Evolutionary conservation across 2,888 invertebrate species (phyloP), one percentile per base, ranked within the genome.

Genomic region (Steinernema carpocapsae): DNA sequence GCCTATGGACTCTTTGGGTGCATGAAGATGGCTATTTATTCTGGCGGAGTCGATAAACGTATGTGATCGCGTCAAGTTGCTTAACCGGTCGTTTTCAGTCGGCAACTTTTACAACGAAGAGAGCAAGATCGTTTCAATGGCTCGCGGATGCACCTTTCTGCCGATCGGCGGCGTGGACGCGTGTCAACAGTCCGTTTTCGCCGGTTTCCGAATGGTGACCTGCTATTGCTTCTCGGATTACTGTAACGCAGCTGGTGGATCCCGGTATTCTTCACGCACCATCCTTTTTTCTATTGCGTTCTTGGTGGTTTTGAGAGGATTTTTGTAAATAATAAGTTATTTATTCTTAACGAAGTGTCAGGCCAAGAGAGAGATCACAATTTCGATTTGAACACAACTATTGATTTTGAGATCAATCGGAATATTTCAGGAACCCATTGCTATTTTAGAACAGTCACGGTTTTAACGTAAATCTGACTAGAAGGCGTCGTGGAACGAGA

Each of bases 201-300:
- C 85, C 22, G 86, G 86, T 10, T 76, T 78, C 22, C 76, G 86
- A 42, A 77, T 86, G 59, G 76, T 84, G 76, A 82, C 79, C 19
- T 83, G 83, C 73, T 84, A 83, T 70, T 85, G 85, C 74, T 85
- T 84, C 75, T 82, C 80, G 64, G 85, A 85, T 71, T 85, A 81
- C 76, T 85, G 85, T 74, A 85, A 85, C 74, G 71, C 74, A 3
- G 19, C 7, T 17, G 37, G 1, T 74, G 26, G 24, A n/a, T 37
- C 37, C 10, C 45, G 0, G 42, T 0, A 32, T 43, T 4, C 24
- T 64, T 4, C 32, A 1, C 29, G 17, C 14, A 4, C 32, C 17
- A 12, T 64, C 2, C 2, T 64, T 29, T 3, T 10, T 37, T 37
- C 37, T 37, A 6, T 37, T 10, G 48, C 17, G 2, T 3, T 48